Evolutionary conservation across 2,888 invertebrate genomes (phyloP).

Genomic region (Macropis europaea): DNA sequence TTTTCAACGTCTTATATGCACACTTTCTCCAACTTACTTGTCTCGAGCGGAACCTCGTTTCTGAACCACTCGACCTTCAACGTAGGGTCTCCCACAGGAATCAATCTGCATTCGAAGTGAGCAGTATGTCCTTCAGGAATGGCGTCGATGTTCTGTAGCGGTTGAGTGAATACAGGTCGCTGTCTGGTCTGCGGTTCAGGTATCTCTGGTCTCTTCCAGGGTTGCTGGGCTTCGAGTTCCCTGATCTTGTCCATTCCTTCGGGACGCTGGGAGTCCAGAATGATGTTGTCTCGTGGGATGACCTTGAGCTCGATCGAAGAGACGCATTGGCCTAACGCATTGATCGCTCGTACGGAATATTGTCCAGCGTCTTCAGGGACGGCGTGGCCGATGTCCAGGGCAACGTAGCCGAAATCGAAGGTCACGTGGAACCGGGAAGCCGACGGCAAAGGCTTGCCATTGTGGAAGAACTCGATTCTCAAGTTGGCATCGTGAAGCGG

Average conservation of each 20-base stretch:
- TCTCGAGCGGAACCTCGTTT: constrained; percentile 94
- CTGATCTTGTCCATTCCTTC: constrained; percentile 96
- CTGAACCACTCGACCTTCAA: constrained; percentile 97
- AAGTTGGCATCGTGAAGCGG: constrained; percentile 94
- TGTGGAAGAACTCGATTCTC: constrained; percentile 94
- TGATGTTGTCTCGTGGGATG: constrained; percentile 91
- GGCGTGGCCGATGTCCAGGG: constrained; percentile 95
- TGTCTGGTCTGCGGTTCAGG: constrained; percentile 92
- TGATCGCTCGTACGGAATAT: constrained; percentile 95
- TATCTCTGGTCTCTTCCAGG: constrained; percentile 89
- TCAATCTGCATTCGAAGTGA: constrained; percentile 96
- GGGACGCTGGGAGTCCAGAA: constrained; percentile 95
- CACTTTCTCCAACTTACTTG: constrained; percentile 81
- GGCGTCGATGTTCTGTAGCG: constrained; percentile 93
- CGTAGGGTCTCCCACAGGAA: constrained; percentile 96
- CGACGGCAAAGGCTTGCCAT: constrained; percentile 94
- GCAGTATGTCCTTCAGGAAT: constrained; percentile 94
- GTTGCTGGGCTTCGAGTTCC: constrained; percentile 90
- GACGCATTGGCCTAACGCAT: constrained; percentile 93
- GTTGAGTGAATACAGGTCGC: constrained; percentile 96
- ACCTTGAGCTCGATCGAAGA: constrained; percentile 91
- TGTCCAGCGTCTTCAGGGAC: constrained; percentile 98
- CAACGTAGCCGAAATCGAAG: constrained; percentile 98
- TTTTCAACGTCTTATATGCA: too few species aligned
- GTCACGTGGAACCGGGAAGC: constrained; percentile 96